Evolutionary conservation across 2,797 vertebrate species (phyloP).

Genomic region (Phalloptychus januarius): DNA sequence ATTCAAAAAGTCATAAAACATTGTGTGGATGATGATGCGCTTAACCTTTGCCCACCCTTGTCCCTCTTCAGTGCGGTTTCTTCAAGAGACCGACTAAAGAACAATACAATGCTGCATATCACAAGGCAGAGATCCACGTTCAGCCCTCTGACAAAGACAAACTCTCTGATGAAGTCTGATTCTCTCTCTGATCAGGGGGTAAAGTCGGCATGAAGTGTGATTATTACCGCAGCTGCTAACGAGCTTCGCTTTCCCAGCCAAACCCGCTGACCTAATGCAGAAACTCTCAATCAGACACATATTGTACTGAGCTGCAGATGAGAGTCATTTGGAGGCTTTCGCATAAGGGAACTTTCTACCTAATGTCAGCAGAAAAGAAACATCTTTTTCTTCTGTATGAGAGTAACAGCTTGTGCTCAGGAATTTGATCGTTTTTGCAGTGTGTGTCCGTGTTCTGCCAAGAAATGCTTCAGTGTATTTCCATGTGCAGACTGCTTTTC

Average conservation of each 20-base stretch:
- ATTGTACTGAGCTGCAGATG: slow-evolving; percentile 30
- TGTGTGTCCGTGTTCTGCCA: slow-evolving; percentile 62
- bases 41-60: slow-evolving; percentile 83
- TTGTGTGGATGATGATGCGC: slow-evolving; percentile 30
- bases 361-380: not conserved
- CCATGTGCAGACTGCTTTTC: slow-evolving; percentile 33
- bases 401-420: not conserved
- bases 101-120: slow-evolving; percentile 93
- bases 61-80: slow-evolving; percentile 98
- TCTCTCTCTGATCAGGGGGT: slow-evolving; percentile 86
- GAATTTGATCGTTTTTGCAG: slow-evolving; percentile 23
- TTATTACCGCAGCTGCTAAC: slow-evolving; percentile 64
- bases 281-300: slow-evolving; percentile 63
- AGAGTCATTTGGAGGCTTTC: slow-evolving; percentile 8
- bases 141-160: slow-evolving; percentile 99
- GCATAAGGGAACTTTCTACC: not conserved
- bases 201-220: slow-evolving; percentile 83
- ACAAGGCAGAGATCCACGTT: slow-evolving; percentile 99
- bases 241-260: slow-evolving; percentile 53
- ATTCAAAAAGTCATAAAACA: not conserved
- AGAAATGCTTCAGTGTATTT: slow-evolving; percentile 18
- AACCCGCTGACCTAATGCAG: slow-evolving; percentile 29
- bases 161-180: slow-evolving; percentile 95
- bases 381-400: not conserved
- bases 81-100: slow-evolving; percentile 98